Percentiles rank a stretch among this genome's conserved stretches.
phyloP scores from a whole-genome alignment of 2,888 invertebrate genomes.

The Eupithecia insigniata region DNA sequence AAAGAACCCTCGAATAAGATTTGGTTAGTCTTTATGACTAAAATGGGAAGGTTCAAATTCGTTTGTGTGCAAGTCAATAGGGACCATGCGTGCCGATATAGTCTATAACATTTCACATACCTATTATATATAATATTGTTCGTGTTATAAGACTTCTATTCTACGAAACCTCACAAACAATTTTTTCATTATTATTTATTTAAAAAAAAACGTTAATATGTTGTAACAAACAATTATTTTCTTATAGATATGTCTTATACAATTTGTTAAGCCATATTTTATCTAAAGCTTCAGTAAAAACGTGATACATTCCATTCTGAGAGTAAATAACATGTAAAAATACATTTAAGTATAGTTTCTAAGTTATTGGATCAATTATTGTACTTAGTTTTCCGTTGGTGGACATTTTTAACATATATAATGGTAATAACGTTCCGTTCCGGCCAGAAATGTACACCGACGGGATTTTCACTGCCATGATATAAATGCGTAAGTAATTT shows the following conservation, averaged over 20 bases:
- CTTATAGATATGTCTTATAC: slow-evolving; percentile 9
- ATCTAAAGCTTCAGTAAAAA: slow-evolving; percentile 35
- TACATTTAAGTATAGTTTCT: slow-evolving; percentile 52
- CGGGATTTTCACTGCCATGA: slow-evolving; percentile 72
- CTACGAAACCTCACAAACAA: slow-evolving; percentile 8
- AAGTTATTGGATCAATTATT: slow-evolving; percentile 75
- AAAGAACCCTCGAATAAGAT: background rate
- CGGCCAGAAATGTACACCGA: slow-evolving; percentile 58
- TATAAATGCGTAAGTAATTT: slow-evolving; percentile 48
- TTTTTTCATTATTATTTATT: slow-evolving; percentile 2
- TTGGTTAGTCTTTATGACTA: background rate
- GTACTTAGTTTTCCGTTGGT: slow-evolving; percentile 72
- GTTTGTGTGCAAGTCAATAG: background rate
- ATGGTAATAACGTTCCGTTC: slow-evolving; percentile 26
- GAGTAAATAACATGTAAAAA: slow-evolving; percentile 36
- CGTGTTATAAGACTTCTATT: background rate
- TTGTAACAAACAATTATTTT: background rate
- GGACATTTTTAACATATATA: slow-evolving; percentile 52
- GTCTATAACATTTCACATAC: background rate
- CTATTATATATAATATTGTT: background rate
- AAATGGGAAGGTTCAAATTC: background rate
- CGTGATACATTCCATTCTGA: slow-evolving; percentile 63
- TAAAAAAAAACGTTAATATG: background rate
- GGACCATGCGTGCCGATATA: slow-evolving; percentile 14
- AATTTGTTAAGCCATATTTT: slow-evolving; percentile 12